Evolutionary conservation across 2,113 vertebrate species (phyloP).

Genomic region (Periophthalmus modestus): DNA sequence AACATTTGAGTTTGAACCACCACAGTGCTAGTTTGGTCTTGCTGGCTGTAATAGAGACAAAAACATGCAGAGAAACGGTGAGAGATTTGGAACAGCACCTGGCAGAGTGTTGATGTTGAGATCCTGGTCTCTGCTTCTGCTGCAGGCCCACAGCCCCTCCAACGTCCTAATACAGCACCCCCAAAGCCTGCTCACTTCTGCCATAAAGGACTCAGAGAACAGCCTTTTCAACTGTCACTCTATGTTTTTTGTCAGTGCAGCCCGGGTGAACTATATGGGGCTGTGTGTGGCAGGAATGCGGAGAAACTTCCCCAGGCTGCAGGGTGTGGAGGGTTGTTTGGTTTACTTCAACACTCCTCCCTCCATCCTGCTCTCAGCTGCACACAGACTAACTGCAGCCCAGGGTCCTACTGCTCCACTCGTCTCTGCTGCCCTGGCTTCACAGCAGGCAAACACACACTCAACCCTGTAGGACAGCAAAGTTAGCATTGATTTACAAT

Average conservation of each 20-base stretch:
- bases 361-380: slow-evolving; percentile 13
- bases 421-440: neutral
- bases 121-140: slow-evolving; percentile 36
- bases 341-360: slow-evolving; percentile 62
- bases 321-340: slow-evolving; percentile 71
- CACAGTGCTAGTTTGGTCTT: neutral
- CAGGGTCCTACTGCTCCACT: slow-evolving; percentile 74
- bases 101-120: slow-evolving; percentile 37
- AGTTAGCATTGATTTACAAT: neutral
- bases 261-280: slow-evolving; percentile 19
- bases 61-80: slow-evolving; percentile 22
- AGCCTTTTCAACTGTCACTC: neutral
- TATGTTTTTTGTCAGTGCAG: slow-evolving; percentile 21
- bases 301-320: slow-evolving; percentile 59
- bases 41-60: neutral
- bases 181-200: slow-evolving; percentile 6
- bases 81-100: slow-evolving; percentile 55
- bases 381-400: slow-evolving; percentile 24
- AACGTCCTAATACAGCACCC: slow-evolving; percentile 18
- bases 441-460: neutral
- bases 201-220: slow-evolving; percentile 19
- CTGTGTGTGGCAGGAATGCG: slow-evolving; percentile 64
- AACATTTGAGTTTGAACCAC: neutral
- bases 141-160: slow-evolving; percentile 40
- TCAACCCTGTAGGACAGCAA: neutral